Base-by-base conservation (phyloP, 2,113 vertebrate genomes). In the Erythrolamprus reginae region DNA sequence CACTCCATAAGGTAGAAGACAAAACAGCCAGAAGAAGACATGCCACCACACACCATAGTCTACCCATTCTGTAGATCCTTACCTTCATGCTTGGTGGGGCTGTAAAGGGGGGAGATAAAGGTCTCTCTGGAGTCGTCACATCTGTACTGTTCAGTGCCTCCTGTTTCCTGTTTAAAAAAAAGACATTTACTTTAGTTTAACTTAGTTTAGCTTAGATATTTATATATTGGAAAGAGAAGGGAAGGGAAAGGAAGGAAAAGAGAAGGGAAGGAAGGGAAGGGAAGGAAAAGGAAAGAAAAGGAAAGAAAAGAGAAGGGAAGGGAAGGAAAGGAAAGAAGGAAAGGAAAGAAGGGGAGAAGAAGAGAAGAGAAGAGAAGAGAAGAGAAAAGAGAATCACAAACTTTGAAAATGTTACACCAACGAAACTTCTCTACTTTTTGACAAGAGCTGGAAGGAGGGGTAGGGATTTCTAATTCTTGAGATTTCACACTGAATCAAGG, bases 1-100 rank as follows among this genome's bases (percentile, higher is more conserved):
- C 70, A 9, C 3, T 1, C 24, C 13, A 4, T 56, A 47, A 77
- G 21, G 45, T 19, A 5, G 17, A 42, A 9, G 55, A 38, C 17
- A 24, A 65, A 51, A 9, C 24, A 26, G 19, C 10, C 26, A 45
- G 19, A 48, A 88, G 7, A 56, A 55, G n/a, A 58, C 45, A 10
- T 38, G 47, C n/a, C 4, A 23, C 42, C 1, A 28, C 42, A 28
- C 47, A 12, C 12, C 42, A 50, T 6, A 84, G 26, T 26, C 28
- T 47, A 23, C 2, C 10, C 28, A 33, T n/a, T 48, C 24, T 1
- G 2, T 24, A 53, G 55, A 85, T 1, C 48, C 97, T 96, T 98
- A 99, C 99, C 98, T 98, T 99, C 98, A 99, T 99, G 95, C 96
- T 98, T 87, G 99, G 98, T 0, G 99, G 99, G 0, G 99, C 99